Evolutionary conservation across 2,888 invertebrate species (phyloP).

Genomic region (Leptarthrus brevirostris): DNA sequence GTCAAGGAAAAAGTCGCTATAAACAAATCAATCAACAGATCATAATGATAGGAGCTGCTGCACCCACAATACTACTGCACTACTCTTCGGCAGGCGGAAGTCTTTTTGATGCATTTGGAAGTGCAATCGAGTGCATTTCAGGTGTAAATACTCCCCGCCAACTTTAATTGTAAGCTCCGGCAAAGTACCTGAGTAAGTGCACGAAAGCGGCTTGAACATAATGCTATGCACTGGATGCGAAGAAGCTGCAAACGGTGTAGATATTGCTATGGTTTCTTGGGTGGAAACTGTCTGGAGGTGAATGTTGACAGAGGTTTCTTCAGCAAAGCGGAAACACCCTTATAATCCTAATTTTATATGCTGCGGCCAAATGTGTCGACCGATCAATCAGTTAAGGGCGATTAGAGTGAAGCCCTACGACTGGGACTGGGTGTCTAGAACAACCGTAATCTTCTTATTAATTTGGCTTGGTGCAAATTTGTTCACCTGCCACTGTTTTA

Average conservation of each 20-base stretch:
- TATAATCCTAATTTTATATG: constrained; percentile 16
- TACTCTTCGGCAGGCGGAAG: neutral
- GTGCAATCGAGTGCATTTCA: constrained; percentile 6
- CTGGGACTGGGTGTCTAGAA: neutral
- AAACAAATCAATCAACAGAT: constrained; percentile 1
- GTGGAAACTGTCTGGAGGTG: constrained; percentile 10
- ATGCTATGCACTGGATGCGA: too few species aligned
- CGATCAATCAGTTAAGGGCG: constrained; percentile 17
- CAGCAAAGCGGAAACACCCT: neutral
- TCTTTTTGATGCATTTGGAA: neutral
- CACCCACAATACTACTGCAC: neutral
- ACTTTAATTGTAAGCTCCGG: neutral
- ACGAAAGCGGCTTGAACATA: constrained; percentile 32
- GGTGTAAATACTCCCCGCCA: constrained; percentile 5
- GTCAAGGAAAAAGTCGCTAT: neutral
- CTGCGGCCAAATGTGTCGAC: constrained; percentile 1
- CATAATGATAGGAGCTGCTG: constrained; percentile 8
- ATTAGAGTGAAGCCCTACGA: neutral
- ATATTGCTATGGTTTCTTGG: constrained; percentile 24
- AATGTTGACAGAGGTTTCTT: neutral
- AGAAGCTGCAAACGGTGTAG: too few species aligned
- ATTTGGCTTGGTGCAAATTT: neutral
- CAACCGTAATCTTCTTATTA: neutral
- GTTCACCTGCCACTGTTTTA: neutral
- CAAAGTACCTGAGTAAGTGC: neutral